A percentile compares a stretch with the other conserved stretches of the same genome.
Conservation (phyloP, 2,113 vertebrate genomes). For the Nansenia antarctica region DNA sequence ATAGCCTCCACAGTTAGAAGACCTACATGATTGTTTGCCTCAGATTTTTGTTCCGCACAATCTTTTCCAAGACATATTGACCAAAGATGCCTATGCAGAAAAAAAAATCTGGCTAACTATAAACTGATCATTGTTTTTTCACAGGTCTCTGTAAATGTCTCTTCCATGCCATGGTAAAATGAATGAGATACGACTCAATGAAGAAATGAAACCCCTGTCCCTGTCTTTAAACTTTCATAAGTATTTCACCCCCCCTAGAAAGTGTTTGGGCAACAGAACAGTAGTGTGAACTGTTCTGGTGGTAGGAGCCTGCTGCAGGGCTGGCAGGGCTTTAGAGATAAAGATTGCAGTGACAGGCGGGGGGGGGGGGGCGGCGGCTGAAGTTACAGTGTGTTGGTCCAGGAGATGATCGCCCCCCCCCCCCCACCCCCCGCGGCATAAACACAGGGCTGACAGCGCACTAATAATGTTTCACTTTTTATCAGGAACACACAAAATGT, state of each 20-base stretch:
- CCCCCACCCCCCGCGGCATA: conserved; percentile 57
- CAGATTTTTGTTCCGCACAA: conserved; percentile 19
- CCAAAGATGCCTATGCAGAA: conserved; percentile 39
- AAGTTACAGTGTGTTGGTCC: conserved; percentile 71
- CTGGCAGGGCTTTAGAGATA: conserved; percentile 44
- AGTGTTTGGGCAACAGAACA: conserved; percentile 29
- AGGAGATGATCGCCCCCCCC: conserved; percentile 70
- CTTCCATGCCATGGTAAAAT: conserved; percentile 48
- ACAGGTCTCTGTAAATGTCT: conserved; percentile 65
- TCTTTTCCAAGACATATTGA: background rate
- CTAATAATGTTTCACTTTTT: conserved; percentile 77
- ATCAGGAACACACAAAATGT: conserved; percentile 71
- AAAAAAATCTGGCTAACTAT: conserved; percentile 33
- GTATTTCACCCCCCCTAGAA: conserved; percentile 31
- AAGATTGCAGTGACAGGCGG: conserved; percentile 44
- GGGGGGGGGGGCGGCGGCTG: conserved; percentile 13
- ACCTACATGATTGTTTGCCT: conserved; percentile 44
- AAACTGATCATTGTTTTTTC: conserved; percentile 61
- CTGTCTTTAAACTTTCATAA: conserved; percentile 50
- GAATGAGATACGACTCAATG: conserved; percentile 68
- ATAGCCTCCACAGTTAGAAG: background rate
- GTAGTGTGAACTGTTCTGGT: conserved; percentile 27
- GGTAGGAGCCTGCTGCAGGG: conserved; percentile 42
- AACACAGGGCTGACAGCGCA: conserved; percentile 62
- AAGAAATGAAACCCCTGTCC: conserved; percentile 51